Evolutionary conservation across 2,888 invertebrate species (phyloP).

Genomic region (Phasia obesa): DNA sequence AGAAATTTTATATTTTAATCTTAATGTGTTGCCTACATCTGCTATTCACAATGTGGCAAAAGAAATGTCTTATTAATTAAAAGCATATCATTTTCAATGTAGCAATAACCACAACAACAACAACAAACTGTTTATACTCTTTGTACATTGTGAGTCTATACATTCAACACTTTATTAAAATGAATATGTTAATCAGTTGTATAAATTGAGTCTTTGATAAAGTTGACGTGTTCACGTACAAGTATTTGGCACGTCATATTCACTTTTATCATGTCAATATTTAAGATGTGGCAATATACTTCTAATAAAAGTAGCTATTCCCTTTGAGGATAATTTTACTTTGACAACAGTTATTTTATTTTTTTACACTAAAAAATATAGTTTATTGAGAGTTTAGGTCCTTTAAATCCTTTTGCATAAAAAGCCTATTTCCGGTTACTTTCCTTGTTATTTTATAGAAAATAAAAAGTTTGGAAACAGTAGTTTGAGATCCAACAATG

Average conservation of each 20-base stretch:
- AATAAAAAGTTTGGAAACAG: too few species aligned
- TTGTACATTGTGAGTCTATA: not conserved
- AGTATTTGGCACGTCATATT: constrained; percentile 3
- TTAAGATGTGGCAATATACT: not conserved
- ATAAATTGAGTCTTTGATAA: not conserved
- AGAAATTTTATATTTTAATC: not conserved
- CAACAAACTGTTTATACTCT: not conserved
- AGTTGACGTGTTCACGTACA: constrained; percentile 1
- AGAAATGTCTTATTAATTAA: constrained; percentile 59
- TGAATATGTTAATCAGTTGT: constrained; percentile 9
- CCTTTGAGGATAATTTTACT: too few species aligned
- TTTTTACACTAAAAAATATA: too few species aligned
- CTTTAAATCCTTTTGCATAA: too few species aligned
- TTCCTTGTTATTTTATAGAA: too few species aligned
- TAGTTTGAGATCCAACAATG: too few species aligned
- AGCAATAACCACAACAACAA: not conserved
- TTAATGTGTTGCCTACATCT: constrained; percentile 5
- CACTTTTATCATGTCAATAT: not conserved
- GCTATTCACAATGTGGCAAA: constrained; percentile 13
- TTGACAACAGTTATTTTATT: too few species aligned
- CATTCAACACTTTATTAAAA: not conserved
- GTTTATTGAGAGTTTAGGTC: too few species aligned
- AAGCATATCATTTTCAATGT: constrained; percentile 24
- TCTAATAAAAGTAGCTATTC: too few species aligned
- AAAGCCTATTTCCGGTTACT: too few species aligned